Conservation (phyloP, 1,140 invertebrate genomes). For the Drosophila kohkoa region DNA sequence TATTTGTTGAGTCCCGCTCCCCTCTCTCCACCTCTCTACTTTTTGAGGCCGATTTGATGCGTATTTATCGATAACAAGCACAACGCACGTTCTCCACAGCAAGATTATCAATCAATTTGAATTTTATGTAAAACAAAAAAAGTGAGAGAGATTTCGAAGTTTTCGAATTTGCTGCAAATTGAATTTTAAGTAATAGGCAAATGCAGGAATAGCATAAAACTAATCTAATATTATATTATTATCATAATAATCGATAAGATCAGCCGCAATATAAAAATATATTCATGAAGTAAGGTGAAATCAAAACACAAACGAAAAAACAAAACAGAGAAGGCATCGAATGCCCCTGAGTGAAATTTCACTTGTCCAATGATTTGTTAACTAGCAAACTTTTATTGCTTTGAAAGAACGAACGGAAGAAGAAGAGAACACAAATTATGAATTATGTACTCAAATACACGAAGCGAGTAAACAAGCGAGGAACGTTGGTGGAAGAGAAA, state of each 20-base stretch:
- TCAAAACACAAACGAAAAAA: no score
- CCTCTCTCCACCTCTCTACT: neutral
- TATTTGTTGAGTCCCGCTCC: neutral
- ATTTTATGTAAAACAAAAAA: no score
- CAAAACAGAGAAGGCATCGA: neutral
- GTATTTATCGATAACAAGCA: neutral
- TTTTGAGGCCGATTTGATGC: neutral
- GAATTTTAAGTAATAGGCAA: no score
- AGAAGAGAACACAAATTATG: constrained; percentile 67
- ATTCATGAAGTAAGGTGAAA: no score
- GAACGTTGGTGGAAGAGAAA: constrained; percentile 5
- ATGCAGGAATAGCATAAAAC: no score
- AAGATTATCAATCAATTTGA: neutral
- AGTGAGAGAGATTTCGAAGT: no score
- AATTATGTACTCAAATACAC: constrained; percentile 70
- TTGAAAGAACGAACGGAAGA: constrained; percentile 41
- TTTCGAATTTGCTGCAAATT: no score
- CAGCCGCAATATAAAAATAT: no score
- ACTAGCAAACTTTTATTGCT: constrained; percentile 80
- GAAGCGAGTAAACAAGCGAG: neutral
- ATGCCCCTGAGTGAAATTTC: constrained; percentile 12
- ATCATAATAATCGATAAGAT: no score
- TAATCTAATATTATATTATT: no score
- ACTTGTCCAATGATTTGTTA: constrained; percentile 67
- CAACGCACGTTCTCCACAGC: neutral